Percentiles rank a stretch among this genome's conserved stretches.
Conservation (phyloP, 2,797 vertebrate species). For the Schizopygopsis malacanthus region DNA sequence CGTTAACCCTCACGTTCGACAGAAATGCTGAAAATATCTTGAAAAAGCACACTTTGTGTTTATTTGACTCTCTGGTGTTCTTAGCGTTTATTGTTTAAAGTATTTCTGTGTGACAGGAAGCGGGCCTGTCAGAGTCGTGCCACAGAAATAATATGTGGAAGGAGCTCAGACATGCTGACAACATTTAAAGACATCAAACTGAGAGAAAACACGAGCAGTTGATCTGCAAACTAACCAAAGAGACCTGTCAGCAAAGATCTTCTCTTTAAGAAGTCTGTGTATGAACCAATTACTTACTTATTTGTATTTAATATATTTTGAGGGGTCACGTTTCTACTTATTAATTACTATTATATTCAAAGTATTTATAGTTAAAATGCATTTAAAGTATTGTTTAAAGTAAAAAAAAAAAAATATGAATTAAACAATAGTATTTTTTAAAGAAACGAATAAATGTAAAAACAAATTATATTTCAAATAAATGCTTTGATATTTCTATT, state of each 20-base stretch:
- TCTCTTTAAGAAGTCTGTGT: background rate
- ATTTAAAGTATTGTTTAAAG: background rate
- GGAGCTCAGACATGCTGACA: background rate
- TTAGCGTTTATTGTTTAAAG: background rate
- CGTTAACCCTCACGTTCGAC: background rate
- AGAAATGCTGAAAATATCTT: background rate
- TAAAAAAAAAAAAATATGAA: background rate
- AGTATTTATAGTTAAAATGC: no score
- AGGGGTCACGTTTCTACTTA: background rate
- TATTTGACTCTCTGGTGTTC: background rate
- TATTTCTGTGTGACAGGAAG: background rate
- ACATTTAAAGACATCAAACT: background rate
- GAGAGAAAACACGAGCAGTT: conserved; percentile 3
- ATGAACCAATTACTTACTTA: background rate
- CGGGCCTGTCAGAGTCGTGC: background rate
- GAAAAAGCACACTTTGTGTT: background rate
- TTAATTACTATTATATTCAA: no score
- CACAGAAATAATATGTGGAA: background rate
- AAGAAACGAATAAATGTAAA: no score
- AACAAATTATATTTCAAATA: no score
- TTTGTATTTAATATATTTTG: background rate
- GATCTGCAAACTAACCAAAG: conserved; percentile 15
- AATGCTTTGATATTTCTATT: background rate
- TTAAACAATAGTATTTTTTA: background rate
- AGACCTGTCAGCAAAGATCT: background rate